These are phyloP conservation scores for Philhelius pedissequus DNA, from an alignment of 2,888 invertebrate species.

Conservation along the genomic window DNA sequence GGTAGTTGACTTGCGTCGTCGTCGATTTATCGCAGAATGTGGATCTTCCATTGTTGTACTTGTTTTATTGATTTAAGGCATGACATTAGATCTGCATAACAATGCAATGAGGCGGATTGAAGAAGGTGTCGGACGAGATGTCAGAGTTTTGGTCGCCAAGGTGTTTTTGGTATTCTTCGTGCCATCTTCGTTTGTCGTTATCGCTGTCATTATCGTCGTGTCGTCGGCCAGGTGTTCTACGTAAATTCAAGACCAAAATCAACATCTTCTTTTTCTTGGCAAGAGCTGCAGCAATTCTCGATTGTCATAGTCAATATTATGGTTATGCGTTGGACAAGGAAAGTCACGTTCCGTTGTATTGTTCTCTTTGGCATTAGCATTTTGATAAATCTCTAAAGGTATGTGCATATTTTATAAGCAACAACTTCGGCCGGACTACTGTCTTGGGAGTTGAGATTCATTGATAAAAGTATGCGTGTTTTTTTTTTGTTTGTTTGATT, in stretches of 20 bases:
- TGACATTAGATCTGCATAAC: conserved; percentile 7
- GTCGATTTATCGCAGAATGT: not conserved
- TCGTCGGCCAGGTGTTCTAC: not conserved
- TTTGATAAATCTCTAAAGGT: conserved; percentile 1
- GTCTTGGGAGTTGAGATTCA: too few species aligned
- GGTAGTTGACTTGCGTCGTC: not conserved
- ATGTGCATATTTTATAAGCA: conserved; percentile 2
- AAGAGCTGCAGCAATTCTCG: not conserved
- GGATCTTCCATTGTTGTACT: not conserved
- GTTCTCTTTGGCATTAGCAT: conserved; percentile 10
- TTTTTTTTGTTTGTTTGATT: too few species aligned
- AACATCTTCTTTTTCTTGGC: not conserved
- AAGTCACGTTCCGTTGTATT: conserved; percentile 9
- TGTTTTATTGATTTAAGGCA: not conserved
- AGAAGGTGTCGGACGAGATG: not conserved
- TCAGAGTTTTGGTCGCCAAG: not conserved
- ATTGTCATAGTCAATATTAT: not conserved
- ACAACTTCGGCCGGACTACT: too few species aligned
- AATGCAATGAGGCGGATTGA: not conserved
- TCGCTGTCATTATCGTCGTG: too few species aligned
- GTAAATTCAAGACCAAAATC: conserved; percentile 4
- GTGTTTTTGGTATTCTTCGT: not conserved
- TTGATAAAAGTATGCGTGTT: too few species aligned
- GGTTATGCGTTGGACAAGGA: not conserved
- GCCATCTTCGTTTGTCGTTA: not conserved